phyloP scores from a whole-genome alignment of 2,113 vertebrate genomes.

The Chaenogobius annularis region DNA sequence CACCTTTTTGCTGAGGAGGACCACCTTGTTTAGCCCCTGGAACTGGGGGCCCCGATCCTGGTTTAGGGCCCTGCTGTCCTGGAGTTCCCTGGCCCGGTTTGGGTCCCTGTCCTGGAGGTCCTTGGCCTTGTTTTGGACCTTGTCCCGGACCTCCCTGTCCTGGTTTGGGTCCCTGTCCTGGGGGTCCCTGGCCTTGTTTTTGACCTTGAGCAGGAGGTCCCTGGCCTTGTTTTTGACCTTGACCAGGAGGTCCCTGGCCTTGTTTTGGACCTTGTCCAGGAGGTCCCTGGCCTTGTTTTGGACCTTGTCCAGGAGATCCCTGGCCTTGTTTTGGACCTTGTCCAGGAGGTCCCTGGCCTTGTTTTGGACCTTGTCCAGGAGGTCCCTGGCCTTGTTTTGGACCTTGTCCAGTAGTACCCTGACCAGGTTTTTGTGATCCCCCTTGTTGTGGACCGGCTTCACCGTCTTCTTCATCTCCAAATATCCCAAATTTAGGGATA shows the following conservation, averaged over 20 bases:
- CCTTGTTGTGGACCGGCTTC: conserved; percentile 70
- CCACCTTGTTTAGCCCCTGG: conserved; percentile 42
- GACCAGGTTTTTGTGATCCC: conserved; percentile 61
- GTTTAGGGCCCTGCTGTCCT: conserved; percentile 47
- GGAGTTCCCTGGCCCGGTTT: not conserved
- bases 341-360: conserved; percentile 28
- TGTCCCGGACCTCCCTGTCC: conserved; percentile 45
- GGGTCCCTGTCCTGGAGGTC: conserved; percentile 26
- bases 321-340: too few species aligned
- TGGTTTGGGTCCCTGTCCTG: too few species aligned
- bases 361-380: conserved; percentile 29
- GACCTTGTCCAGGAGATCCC: too few species aligned
- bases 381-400: conserved; percentile 36
- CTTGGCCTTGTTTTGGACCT: conserved; percentile 36
- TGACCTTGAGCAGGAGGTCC: conserved; percentile 46
- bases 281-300: too few species aligned
- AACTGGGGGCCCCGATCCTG: conserved; percentile 62
- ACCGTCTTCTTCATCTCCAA: conserved; percentile 86
- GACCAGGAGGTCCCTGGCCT: too few species aligned
- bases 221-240: too few species aligned
- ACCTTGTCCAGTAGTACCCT: conserved; percentile 48
- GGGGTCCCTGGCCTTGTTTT: too few species aligned
- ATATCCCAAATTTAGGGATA: conserved; percentile 93
- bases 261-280: too few species aligned
- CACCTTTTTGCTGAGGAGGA: conserved; percentile 58